These are phyloP conservation scores for Enteromius radiatus DNA, from an alignment of 2,797 vertebrate genomes.

Conservation along the genomic window DNA sequence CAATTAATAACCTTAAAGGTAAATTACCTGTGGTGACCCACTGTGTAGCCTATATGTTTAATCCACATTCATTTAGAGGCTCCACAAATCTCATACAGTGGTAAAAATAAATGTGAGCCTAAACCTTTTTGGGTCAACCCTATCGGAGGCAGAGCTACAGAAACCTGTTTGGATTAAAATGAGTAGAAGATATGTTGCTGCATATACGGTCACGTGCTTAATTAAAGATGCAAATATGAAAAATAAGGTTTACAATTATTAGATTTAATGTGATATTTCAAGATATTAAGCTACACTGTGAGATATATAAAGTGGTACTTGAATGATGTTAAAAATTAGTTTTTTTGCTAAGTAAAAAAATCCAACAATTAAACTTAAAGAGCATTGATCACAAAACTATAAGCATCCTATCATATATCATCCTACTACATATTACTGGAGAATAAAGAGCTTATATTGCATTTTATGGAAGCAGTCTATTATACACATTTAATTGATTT, in stretches of 20 bases:
- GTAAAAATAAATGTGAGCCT: constrained; percentile 51
- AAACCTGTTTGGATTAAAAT: not conserved
- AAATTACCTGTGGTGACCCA: constrained; percentile 57
- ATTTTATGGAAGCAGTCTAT: not conserved
- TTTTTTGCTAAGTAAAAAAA: not conserved
- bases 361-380: not conserved
- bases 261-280: not conserved
- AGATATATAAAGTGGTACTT: not conserved
- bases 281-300: not conserved
- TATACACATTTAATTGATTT: not conserved
- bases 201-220: constrained; percentile 1
- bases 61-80: constrained; percentile 61
- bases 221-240: not conserved
- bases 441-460: not conserved
- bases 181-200: not conserved
- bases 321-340: not conserved
- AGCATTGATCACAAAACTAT: not conserved
- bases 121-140: constrained; percentile 47
- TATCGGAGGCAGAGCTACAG: constrained; percentile 18
- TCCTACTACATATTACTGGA: not conserved
- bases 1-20: constrained; percentile 77
- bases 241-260: constrained; percentile 30
- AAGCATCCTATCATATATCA: not conserved
- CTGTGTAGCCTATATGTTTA: constrained; percentile 33
- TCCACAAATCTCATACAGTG: constrained; percentile 50